phyloP scores from a whole-genome alignment of 2,797 vertebrate species.

The Erpetoichthys calabaricus region DNA sequence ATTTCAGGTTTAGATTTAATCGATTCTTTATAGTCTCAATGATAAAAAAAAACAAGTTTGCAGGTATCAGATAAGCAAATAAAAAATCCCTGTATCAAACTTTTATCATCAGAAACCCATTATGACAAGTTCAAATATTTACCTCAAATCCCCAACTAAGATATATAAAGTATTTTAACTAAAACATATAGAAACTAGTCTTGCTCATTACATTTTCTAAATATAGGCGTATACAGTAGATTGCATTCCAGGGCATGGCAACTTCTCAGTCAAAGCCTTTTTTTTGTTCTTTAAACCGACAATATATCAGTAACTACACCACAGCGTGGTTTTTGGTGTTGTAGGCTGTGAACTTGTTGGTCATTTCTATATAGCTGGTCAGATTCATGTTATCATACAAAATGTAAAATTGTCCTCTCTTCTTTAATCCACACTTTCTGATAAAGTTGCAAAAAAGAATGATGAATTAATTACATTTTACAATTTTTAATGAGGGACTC shows the following conservation, averaged over 20 bases:
- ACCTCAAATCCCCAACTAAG: constrained; percentile 18
- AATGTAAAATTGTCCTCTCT: too few species aligned
- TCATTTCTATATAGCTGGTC: too few species aligned
- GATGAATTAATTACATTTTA: too few species aligned
- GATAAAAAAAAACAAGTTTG: constrained; percentile 15
- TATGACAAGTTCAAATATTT: constrained; percentile 21
- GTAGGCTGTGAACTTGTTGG: too few species aligned
- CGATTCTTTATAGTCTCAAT: constrained; percentile 6
- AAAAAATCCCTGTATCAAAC: constrained; percentile 11
- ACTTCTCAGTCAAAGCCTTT: constrained; percentile 30
- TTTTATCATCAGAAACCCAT: constrained; percentile 17
- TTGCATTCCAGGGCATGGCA: constrained; percentile 28
- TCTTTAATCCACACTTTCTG: too few species aligned
- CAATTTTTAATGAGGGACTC: too few species aligned
- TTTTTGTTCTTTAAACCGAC: constrained; percentile 29
- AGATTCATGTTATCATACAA: too few species aligned
- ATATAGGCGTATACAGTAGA: constrained; percentile 17
- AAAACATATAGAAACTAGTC: constrained; percentile 31
- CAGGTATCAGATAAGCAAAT: constrained; percentile 11
- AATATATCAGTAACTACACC: constrained; percentile 28
- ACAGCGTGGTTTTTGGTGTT: constrained; percentile 27
- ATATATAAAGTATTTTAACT: constrained; percentile 23
- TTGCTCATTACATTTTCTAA: constrained; percentile 31
- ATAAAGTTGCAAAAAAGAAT: too few species aligned
- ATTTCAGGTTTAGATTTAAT: constrained; percentile 16